Conservation (phyloP, 2,797 vertebrate genomes). For the Eremophila alpestris region DNA sequence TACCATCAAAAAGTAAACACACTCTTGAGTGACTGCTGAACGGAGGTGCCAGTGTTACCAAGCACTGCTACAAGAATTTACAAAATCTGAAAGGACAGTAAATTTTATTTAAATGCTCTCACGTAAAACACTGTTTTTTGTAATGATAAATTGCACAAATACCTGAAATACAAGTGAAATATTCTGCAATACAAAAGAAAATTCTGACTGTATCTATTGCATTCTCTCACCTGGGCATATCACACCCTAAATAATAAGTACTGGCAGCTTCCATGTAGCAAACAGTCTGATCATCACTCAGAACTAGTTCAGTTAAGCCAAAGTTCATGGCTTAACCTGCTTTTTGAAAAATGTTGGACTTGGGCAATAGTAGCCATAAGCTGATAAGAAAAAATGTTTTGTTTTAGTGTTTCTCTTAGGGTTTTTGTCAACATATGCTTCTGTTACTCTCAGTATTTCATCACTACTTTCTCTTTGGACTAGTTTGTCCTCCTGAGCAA, state of each 20-base stretch:
- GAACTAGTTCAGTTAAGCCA: neutral
- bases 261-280: neutral
- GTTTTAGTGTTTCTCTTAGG: neutral
- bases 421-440: neutral
- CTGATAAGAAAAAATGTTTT: neutral
- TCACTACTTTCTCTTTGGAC: neutral
- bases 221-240: neutral
- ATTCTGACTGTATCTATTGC: neutral
- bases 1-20: neutral
- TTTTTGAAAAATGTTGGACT: neutral
- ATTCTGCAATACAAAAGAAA: neutral
- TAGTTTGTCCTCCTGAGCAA: neutral
- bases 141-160: neutral
- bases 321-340: neutral
- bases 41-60: neutral
- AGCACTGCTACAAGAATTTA: neutral
- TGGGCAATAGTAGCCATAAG: neutral
- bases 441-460: neutral
- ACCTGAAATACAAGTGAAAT: neutral
- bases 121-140: neutral
- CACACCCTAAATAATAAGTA: neutral
- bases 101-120: neutral
- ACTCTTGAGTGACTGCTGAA: neutral
- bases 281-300: neutral
- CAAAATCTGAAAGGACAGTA: neutral